Conservation (phyloP, 1,140 invertebrate species). For the Zelostemma sp. region DNA sequence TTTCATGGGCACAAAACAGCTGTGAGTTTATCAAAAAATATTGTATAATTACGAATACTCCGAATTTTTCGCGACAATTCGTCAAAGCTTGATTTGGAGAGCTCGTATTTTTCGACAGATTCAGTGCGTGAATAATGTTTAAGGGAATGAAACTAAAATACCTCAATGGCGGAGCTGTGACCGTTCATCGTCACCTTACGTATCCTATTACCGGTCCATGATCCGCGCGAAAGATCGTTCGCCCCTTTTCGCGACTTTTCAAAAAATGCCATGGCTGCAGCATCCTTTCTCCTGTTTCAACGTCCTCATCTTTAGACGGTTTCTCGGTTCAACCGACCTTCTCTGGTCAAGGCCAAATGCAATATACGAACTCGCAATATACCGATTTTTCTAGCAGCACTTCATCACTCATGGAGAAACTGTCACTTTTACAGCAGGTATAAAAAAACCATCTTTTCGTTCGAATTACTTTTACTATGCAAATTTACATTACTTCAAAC, state of each 20-base stretch:
- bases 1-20: too few relatives aligned
- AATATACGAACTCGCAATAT: not conserved
- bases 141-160: conserved; percentile 36
- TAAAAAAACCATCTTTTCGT: not conserved
- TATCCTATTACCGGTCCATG: conserved; percentile 60
- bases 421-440: not conserved
- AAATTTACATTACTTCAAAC: too few relatives aligned
- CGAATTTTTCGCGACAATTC: too few relatives aligned
- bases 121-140: conserved; percentile 6
- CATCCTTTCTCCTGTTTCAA: conserved; percentile 21
- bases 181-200: conserved; percentile 65
- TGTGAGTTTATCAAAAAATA: too few relatives aligned
- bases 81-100: too few relatives aligned
- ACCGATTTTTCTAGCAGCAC: conserved; percentile 15
- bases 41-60: too few relatives aligned
- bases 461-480: too few relatives aligned
- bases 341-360: conserved; percentile 29
- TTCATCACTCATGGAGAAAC: not conserved
- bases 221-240: conserved; percentile 30
- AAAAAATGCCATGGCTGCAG: conserved; percentile 18
- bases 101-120: conserved; percentile 8
- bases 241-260: conserved; percentile 21
- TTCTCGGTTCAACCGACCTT: conserved; percentile 14
- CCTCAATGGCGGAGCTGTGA: conserved; percentile 61
- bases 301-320: not conserved